These are phyloP conservation scores for Drosophila lacertosa DNA, from an alignment of 1,140 invertebrate species.

Conservation along the genomic window DNA sequence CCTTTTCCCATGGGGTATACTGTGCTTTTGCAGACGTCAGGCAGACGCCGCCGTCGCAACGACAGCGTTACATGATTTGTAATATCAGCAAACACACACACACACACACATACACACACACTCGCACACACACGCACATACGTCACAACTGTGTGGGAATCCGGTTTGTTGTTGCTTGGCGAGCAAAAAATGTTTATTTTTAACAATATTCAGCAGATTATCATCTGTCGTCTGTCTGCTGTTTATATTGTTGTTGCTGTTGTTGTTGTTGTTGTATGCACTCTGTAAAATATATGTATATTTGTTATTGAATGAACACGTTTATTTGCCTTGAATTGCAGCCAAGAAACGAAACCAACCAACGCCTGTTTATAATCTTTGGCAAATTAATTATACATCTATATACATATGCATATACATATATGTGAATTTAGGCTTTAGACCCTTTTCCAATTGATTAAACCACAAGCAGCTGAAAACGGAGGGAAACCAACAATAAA, in stretches of 20 bases:
- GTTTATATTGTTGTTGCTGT: not conserved
- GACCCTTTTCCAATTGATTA: slow-evolving; percentile 7
- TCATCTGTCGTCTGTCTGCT: slow-evolving; percentile 63
- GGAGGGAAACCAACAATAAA: not conserved
- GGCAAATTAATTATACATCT: slow-evolving; percentile 13
- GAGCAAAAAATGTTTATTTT: slow-evolving; percentile 68
- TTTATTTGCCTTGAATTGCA: slow-evolving; percentile 65
- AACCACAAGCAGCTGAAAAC: not conserved
- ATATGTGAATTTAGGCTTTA: not conserved
- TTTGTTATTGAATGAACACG: slow-evolving; percentile 52
- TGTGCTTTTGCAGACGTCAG: slow-evolving; percentile 64
- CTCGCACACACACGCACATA: not conserved
- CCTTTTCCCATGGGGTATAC: not conserved
- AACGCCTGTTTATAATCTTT: not conserved
- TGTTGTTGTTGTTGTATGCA: slow-evolving; percentile 32
- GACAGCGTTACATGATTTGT: slow-evolving; percentile 78
- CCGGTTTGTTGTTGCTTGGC: slow-evolving; percentile 59
- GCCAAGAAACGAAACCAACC: slow-evolving; percentile 44
- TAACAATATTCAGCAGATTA: slow-evolving; percentile 74
- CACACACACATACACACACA: slow-evolving; percentile 3
- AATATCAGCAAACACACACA: slow-evolving; percentile 72
- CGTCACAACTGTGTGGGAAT: slow-evolving; percentile 47
- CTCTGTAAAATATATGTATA: slow-evolving; percentile 24
- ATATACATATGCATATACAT: not conserved
- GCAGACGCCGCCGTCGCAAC: slow-evolving; percentile 55